Evolutionary conservation across 1,140 invertebrate species (phyloP), one percentile per base, ranked within the genome.

Genomic region (Medauroidea extradentata): DNA sequence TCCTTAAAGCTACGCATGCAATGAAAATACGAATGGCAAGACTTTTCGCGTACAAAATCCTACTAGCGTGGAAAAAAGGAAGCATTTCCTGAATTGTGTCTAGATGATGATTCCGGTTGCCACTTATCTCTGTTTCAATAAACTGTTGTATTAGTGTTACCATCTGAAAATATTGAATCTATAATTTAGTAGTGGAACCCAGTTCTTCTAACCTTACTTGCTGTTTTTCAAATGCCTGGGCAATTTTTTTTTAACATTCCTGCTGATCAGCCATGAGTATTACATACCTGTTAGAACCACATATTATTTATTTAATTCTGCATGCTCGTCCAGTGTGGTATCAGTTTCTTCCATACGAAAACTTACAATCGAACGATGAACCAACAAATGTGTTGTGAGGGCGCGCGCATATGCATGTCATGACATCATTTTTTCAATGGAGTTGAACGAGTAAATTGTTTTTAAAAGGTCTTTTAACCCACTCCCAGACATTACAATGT

Each of bases 41-140:
- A 75, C 69, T 79, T 80, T 7, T 73, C 71, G 65, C 77, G 77
- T 25, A 70, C 51, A 60, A 72, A 72, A 62, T 79, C 7, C 69
- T 71, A 53, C 65, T 62, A 21, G 75, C 73, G 53, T 75, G 72
- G 58, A 77, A 75, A 62, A 71, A 75, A 56, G 72, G 74, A 25
- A 78, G 63, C 73, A 79, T 79, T 65, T 64, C 62, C 63, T 61
- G 72, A 25, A 73, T 55, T 39, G 61, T 18, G 44, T 70, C 67
- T 38, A 75, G 68, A 68, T 75, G 71, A 59, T 7, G 11, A 34
- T 34, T 34, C 29, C 29, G 11, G 11, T 34, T 34, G 29, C 29
- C 29, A 4, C 4, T 34, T 34, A 4, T 34, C 11, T 34, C 29
- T 34, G 29, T 11, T 11, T 34, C 29, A 11, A 34, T 34, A 11